These are phyloP conservation scores for Physella acuta DNA, from an alignment of 1,140 invertebrate genomes.

Conservation along the genomic window DNA sequence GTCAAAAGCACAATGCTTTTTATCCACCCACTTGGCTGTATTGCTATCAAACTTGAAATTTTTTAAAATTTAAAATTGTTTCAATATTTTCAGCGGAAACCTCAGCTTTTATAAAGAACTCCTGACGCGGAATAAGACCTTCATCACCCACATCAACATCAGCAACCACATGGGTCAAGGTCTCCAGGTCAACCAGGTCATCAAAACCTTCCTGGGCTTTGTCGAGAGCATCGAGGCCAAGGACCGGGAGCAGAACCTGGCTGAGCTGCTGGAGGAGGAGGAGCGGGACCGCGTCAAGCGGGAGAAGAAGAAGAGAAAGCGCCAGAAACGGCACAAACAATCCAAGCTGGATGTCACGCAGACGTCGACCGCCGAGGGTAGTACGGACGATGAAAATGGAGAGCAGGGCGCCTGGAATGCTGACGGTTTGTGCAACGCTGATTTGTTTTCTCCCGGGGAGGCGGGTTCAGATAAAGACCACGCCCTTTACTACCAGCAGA, in stretches of 20 bases:
- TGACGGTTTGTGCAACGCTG: neutral
- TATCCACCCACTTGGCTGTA: no score
- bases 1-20: no score
- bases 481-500: neutral
- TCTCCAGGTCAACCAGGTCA: neutral
- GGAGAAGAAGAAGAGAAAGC: slow-evolving; percentile 12
- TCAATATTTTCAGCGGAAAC: slow-evolving; percentile 4
- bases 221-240: slow-evolving; percentile 7
- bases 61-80: no score
- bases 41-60: no score
- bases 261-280: slow-evolving; percentile 13
- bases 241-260: slow-evolving; percentile 18
- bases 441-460: neutral
- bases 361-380: neutral
- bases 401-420: neutral
- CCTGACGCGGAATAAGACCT: neutral
- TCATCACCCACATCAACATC: neutral
- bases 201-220: slow-evolving; percentile 1
- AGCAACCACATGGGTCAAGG: neutral
- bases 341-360: neutral
- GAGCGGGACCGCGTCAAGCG: slow-evolving; percentile 4
- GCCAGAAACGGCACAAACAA: slow-evolving; percentile 3
- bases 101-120: slow-evolving; percentile 14
- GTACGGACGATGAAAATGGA: slow-evolving; percentile 1
- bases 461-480: neutral